A percentile compares a stretch with the other conserved stretches of the same genome.
phyloP scores from a whole-genome alignment of 2,113 vertebrate species.

The Dromiciops gliroides region DNA sequence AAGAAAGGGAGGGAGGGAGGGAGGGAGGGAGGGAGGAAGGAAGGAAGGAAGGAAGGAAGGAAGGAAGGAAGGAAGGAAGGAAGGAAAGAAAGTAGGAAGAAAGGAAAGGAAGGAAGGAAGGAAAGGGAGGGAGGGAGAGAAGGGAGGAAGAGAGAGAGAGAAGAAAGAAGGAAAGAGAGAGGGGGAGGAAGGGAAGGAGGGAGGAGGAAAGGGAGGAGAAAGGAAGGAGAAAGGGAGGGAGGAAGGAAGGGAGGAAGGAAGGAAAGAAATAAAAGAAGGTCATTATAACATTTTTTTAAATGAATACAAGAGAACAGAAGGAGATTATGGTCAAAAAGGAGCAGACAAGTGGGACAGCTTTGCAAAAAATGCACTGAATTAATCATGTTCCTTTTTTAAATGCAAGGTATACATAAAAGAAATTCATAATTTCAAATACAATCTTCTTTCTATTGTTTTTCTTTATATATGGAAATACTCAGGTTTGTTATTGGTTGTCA shows the following conservation, averaged over 20 bases:
- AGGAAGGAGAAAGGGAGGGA: too few species aligned
- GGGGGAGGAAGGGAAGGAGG: fast-evolving
- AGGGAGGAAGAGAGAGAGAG: too few species aligned
- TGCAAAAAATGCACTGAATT: not conserved
- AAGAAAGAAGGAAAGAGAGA: too few species aligned
- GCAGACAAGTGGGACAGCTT: not conserved
- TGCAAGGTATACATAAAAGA: not conserved
- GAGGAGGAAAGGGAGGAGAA: too few species aligned
- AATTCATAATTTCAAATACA: not conserved
- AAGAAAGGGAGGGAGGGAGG: too few species aligned
- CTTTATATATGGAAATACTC: not conserved
- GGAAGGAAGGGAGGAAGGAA: too few species aligned
- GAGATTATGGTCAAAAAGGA: not conserved
- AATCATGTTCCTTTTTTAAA: not conserved
- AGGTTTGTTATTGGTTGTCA: not conserved
- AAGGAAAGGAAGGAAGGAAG: too few species aligned
- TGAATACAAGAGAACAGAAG: not conserved
- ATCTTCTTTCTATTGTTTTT: not conserved
- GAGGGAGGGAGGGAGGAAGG: not conserved
- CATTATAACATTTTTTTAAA: not conserved
- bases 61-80: fast-evolving
- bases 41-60: fast-evolving
- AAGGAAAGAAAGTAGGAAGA: not conserved
- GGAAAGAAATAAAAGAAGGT: too few species aligned
- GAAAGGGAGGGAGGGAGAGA: too few species aligned